Evolutionary conservation across 2,888 invertebrate species (phyloP).

Genomic region (Drosophila buzzatii): DNA sequence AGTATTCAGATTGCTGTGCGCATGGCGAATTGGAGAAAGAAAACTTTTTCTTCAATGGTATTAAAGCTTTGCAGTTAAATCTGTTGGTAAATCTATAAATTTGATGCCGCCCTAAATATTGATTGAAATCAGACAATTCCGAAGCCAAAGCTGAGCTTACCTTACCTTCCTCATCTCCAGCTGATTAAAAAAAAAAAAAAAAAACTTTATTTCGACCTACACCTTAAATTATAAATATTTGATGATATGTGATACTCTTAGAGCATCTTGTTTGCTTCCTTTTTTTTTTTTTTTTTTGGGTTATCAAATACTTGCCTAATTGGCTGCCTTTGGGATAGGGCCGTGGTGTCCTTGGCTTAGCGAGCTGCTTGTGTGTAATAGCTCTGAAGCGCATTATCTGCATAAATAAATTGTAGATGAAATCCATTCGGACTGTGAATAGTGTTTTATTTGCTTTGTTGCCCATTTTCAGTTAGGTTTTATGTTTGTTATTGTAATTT

Average conservation of each 20-base stretch:
- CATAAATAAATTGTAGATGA: slow-evolving; percentile 51
- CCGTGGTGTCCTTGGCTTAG: background rate
- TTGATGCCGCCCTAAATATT: background rate
- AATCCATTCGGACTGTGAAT: slow-evolving; percentile 30
- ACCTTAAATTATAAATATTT: slow-evolving; percentile 5
- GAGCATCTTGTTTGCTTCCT: background rate
- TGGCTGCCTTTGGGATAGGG: slow-evolving; percentile 7
- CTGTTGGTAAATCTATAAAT: background rate
- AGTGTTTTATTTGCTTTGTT: slow-evolving; percentile 54
- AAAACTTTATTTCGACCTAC: background rate
- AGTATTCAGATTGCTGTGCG: background rate
- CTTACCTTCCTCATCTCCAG: background rate
- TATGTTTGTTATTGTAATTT: slow-evolving; percentile 66
- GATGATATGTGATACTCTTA: slow-evolving; percentile 11
- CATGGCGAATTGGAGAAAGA: background rate
- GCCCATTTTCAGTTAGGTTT: slow-evolving; percentile 38
- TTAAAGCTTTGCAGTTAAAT: background rate
- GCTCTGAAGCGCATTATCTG: slow-evolving; percentile 43
- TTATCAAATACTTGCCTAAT: slow-evolving; percentile 12
- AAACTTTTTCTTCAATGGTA: background rate
- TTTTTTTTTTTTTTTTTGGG: background rate
- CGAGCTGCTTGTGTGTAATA: slow-evolving; percentile 15
- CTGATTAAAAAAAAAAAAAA: too few species aligned
- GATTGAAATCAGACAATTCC: background rate
- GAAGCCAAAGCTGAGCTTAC: background rate